Evolutionary conservation across 2,113 vertebrate species (phyloP).

Genomic region (Eptatretus burgeri): DNA sequence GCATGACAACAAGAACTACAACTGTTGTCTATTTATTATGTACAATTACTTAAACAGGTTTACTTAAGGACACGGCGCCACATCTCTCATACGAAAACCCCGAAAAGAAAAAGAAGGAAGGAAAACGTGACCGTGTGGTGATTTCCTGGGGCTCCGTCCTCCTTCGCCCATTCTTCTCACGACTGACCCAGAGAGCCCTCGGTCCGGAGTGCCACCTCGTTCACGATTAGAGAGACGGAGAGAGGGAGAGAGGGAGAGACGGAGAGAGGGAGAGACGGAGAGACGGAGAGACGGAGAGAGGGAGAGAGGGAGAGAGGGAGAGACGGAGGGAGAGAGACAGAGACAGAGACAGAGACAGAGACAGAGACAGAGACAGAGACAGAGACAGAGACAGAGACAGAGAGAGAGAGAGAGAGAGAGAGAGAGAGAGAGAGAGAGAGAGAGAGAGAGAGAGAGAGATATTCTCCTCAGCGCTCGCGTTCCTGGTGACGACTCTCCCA

Average conservation of each 20-base stretch:
- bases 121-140: no score
- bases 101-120: no score
- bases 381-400: neutral
- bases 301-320: neutral
- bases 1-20: no score
- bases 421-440: neutral
- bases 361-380: neutral
- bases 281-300: neutral
- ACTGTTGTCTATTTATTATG: no score
- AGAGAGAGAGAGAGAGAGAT: neutral
- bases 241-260: neutral
- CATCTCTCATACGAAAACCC: no score
- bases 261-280: neutral
- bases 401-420: slow-evolving; percentile 12
- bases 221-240: neutral
- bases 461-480: neutral
- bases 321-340: neutral
- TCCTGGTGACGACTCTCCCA: neutral
- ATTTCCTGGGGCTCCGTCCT: no score
- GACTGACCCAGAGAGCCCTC: no score
- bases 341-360: neutral
- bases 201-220: no score
- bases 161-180: no score
- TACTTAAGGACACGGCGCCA: no score
- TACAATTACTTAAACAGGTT: no score